phyloP scores from a whole-genome alignment of 1,140 invertebrate genomes.

The Bombus waltoni region DNA sequence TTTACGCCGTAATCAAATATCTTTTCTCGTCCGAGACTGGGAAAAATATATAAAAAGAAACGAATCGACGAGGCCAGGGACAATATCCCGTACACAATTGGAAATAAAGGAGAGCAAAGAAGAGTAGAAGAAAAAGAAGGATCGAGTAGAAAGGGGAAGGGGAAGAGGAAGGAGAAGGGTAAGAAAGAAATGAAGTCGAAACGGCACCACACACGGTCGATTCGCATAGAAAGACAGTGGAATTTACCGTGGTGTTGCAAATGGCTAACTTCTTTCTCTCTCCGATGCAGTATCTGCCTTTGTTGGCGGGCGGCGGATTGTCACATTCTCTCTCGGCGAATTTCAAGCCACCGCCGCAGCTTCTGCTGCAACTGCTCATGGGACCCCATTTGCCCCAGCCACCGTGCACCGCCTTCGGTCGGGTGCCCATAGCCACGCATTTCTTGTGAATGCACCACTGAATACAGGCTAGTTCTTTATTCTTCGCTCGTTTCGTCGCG shows the following conservation, averaged over 20 bases:
- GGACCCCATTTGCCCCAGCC: constrained; percentile 86
- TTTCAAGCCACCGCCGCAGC: constrained; percentile 86
- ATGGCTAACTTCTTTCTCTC: constrained; percentile 82
- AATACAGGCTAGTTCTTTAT: background rate
- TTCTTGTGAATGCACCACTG: constrained; percentile 87
- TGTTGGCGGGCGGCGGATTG: constrained; percentile 84
- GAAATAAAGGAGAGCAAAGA: background rate
- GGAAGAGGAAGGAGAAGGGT: too few relatives aligned
- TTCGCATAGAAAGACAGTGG: background rate
- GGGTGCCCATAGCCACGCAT: constrained; percentile 85
- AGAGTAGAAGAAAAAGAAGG: background rate
- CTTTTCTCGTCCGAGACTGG: background rate
- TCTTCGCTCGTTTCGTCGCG: background rate
- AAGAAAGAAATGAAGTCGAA: background rate
- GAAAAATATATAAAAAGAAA: background rate
- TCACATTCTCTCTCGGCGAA: constrained; percentile 82
- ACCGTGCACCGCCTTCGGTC: constrained; percentile 86
- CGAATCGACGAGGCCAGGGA: background rate
- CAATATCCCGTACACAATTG: background rate
- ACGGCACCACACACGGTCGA: background rate
- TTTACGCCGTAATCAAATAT: background rate
- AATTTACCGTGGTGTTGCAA: constrained; percentile 85
- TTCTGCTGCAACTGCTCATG: constrained; percentile 84
- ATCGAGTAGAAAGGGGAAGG: too few relatives aligned
- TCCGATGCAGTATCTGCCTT: constrained; percentile 85